Evolutionary conservation across 2,888 invertebrate genomes (phyloP).

Genomic region (Syritta pipiens): DNA sequence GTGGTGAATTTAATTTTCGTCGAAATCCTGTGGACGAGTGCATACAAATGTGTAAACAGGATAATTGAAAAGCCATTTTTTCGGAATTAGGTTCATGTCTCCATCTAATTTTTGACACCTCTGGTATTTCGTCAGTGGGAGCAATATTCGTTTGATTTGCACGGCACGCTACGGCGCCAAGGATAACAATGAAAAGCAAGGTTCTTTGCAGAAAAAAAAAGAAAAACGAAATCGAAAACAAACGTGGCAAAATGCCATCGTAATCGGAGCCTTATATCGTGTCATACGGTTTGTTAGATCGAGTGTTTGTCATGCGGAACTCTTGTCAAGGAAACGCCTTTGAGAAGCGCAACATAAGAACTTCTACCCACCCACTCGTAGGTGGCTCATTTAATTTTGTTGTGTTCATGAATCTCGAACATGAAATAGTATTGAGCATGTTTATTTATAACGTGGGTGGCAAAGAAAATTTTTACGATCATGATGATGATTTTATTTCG

Average conservation of each 20-base stretch:
- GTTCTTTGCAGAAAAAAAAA: neutral
- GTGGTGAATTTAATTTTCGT: conserved; percentile 38
- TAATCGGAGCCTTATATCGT: conserved; percentile 2
- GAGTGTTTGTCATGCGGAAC: conserved; percentile 1
- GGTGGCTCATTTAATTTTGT: neutral
- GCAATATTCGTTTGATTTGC: neutral
- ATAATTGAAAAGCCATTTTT: neutral
- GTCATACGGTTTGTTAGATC: neutral
- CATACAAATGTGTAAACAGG: no score
- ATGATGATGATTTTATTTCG: neutral
- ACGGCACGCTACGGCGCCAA: neutral
- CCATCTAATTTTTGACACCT: no score
- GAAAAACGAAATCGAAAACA: neutral
- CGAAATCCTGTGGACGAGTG: neutral
- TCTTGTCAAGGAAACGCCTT: neutral
- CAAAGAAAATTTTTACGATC: no score
- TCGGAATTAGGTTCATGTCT: no score
- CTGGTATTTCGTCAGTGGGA: neutral
- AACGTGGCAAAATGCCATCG: neutral
- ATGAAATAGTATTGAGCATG: neutral
- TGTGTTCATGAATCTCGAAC: neutral
- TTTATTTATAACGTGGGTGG: neutral
- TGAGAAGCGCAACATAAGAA: neutral
- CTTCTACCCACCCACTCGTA: no score
- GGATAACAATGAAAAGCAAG: neutral